Percentiles rank a stretch among this genome's conserved stretches.
Conservation (phyloP, 2,888 invertebrate genomes). For the Dorcus hopei region DNA sequence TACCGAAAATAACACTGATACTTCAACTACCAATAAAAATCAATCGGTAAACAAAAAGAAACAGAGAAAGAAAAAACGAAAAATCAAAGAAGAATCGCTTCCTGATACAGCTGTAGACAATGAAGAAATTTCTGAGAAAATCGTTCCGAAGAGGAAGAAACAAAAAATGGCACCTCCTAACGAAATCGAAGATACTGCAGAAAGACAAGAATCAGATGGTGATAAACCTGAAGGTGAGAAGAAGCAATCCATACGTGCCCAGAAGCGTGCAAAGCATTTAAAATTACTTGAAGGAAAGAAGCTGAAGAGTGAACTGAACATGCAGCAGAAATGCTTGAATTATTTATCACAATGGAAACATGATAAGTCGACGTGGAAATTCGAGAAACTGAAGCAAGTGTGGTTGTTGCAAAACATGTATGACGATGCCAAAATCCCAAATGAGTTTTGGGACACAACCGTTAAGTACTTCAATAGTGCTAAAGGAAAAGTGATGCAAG, state of each 20-base stretch:
- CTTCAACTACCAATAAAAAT: neutral
- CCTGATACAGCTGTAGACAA: slow-evolving; percentile 36
- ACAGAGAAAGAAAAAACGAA: slow-evolving; percentile 48
- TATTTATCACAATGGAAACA: slow-evolving; percentile 75
- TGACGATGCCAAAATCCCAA: slow-evolving; percentile 57
- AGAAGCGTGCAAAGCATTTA: slow-evolving; percentile 62
- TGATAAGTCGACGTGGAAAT: slow-evolving; percentile 70
- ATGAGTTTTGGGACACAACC: slow-evolving; percentile 61
- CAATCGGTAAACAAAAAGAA: slow-evolving; percentile 34
- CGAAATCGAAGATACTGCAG: neutral
- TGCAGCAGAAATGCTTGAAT: slow-evolving; percentile 60
- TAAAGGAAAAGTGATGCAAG: slow-evolving; percentile 63
- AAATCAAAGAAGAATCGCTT: slow-evolving; percentile 31
- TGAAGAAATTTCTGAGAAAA: slow-evolving; percentile 56
- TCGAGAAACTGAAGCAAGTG: slow-evolving; percentile 74
- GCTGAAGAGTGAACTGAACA: slow-evolving; percentile 51
- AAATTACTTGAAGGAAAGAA: slow-evolving; percentile 54
- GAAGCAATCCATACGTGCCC: slow-evolving; percentile 59
- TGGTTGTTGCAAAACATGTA: slow-evolving; percentile 71
- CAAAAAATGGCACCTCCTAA: neutral
- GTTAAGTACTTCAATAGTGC: slow-evolving; percentile 70
- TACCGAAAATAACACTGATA: slow-evolving; percentile 30
- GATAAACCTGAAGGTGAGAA: slow-evolving; percentile 51
- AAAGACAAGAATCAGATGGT: slow-evolving; percentile 34
- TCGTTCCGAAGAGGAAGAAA: slow-evolving; percentile 37